Percentiles rank a stretch among this genome's conserved stretches.
These are phyloP conservation scores for Ichneumoninae sp. DNA, from an alignment of 2,888 invertebrate species.

Conservation along the genomic window DNA sequence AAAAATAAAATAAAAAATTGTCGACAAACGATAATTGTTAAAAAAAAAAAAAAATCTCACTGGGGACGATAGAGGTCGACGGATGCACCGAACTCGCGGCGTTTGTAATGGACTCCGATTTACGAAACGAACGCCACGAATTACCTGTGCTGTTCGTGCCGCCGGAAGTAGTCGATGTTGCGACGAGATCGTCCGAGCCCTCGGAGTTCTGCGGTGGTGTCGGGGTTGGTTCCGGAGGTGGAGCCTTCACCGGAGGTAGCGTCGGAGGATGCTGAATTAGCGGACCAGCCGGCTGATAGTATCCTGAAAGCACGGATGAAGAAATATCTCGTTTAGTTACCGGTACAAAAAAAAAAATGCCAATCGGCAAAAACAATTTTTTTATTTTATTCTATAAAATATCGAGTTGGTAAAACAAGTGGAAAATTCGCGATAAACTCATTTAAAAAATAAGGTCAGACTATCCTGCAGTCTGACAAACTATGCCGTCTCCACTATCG, in stretches of 20 bases:
- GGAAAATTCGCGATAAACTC: background rate
- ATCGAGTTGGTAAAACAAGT: background rate
- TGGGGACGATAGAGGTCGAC: constrained; percentile 59
- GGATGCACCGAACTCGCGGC: constrained; percentile 55
- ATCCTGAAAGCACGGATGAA: constrained; percentile 87
- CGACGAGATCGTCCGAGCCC: constrained; percentile 82
- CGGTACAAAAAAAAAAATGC: background rate
- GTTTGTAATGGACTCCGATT: constrained; percentile 61
- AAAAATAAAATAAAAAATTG: too few relatives aligned
- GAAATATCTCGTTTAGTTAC: background rate
- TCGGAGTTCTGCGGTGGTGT: constrained; percentile 84
- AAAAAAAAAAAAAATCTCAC: constrained; percentile 54
- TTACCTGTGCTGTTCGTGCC: constrained; percentile 81
- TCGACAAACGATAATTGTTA: background rate
- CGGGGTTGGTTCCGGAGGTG: constrained; percentile 82
- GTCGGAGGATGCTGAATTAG: constrained; percentile 88
- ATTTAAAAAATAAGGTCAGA: background rate
- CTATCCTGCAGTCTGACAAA: background rate
- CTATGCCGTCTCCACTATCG: constrained; percentile 8
- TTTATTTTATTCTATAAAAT: background rate
- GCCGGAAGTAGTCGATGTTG: constrained; percentile 82
- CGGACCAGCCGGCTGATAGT: constrained; percentile 96
- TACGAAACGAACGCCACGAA: constrained; percentile 63
- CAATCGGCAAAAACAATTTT: background rate
- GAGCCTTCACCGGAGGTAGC: constrained; percentile 82